Conservation (phyloP, 1,140 invertebrate species). For the Drosophila sulfurigaster region DNA sequence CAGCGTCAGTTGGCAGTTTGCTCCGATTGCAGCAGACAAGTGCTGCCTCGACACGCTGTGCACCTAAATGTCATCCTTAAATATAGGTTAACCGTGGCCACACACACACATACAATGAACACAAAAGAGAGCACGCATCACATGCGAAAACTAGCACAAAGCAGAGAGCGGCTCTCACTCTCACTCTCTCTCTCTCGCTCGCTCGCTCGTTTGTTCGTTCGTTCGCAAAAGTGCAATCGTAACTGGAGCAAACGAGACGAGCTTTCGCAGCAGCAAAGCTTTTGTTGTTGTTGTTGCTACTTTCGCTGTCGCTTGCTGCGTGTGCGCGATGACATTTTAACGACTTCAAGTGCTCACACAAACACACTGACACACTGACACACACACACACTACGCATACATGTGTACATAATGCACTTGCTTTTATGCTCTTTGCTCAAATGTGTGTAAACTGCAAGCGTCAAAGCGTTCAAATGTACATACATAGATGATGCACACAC, state of each 20-base stretch:
- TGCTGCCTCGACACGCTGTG: constrained; percentile 21
- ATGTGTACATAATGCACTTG: constrained; percentile 9
- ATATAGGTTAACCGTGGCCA: constrained; percentile 52
- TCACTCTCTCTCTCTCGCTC: not conserved
- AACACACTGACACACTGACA: not conserved
- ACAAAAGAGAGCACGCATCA: constrained; percentile 22
- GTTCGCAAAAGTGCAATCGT: constrained; percentile 26
- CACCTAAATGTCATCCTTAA: constrained; percentile 45
- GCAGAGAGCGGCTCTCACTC: not conserved
- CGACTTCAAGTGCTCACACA: constrained; percentile 17
- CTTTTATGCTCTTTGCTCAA: constrained; percentile 6
- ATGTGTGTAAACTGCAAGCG: constrained; percentile 31
- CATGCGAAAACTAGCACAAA: constrained; percentile 21
- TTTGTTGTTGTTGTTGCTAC: not conserved
- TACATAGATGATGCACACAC: not conserved
- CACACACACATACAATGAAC: not conserved
- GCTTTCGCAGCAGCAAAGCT: constrained; percentile 22
- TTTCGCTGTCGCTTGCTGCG: constrained; percentile 35
- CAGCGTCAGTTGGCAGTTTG: constrained; percentile 17
- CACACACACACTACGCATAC: not conserved
- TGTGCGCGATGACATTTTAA: constrained; percentile 62
- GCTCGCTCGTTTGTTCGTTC: too few species aligned
- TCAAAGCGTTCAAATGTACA: constrained; percentile 16
- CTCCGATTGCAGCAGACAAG: constrained; percentile 36
- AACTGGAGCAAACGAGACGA: constrained; percentile 47